Evolutionary conservation across 1,140 invertebrate species (phyloP).

Genomic region (Drosophila sturtevanti): DNA sequence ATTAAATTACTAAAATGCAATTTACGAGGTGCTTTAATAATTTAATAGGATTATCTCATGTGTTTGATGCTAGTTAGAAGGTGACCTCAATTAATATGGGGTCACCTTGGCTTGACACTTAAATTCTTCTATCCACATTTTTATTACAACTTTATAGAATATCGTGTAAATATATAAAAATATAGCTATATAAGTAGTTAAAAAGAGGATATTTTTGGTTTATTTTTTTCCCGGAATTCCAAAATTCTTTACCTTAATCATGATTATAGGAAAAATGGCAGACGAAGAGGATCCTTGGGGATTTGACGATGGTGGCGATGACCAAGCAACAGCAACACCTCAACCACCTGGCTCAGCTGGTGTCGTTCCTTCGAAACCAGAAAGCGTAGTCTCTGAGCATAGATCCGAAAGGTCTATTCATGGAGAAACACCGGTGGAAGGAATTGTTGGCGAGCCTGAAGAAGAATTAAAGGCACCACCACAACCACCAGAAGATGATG

Average conservation of each 20-base stretch:
- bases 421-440: slow-evolving; percentile 54
- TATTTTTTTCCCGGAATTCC: no score
- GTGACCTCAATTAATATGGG: no score
- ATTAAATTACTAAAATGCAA: no score
- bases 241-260: not conserved
- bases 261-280: slow-evolving; percentile 62
- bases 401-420: slow-evolving; percentile 49
- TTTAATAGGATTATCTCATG: no score
- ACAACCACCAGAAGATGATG: slow-evolving; percentile 84
- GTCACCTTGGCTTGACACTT: not conserved
- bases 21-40: no score
- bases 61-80: no score
- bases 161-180: no score
- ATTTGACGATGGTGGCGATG: slow-evolving; percentile 63
- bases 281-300: slow-evolving; percentile 83
- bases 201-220: not conserved
- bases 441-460: slow-evolving; percentile 64
- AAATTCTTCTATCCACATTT: not conserved
- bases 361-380: slow-evolving; percentile 54
- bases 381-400: slow-evolving; percentile 72
- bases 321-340: slow-evolving; percentile 23
- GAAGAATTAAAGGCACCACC: slow-evolving; percentile 83
- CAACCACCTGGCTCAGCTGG: slow-evolving; percentile 34
- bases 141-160: no score
- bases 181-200: no score